Evolutionary conservation across 2,888 invertebrate species (phyloP).

Genomic region (Machimus rusticus): DNA sequence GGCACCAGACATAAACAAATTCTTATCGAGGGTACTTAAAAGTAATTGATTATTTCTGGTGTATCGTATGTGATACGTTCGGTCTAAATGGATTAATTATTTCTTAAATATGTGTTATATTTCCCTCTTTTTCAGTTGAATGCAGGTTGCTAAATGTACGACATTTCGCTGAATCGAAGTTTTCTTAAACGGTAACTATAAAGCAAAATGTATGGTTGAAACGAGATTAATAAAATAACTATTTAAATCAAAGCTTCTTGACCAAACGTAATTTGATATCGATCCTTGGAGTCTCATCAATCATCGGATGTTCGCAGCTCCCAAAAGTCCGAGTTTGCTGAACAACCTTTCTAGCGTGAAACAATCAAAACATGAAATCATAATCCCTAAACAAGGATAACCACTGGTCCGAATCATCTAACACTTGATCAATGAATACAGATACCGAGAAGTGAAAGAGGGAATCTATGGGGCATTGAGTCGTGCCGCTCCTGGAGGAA

Average conservation of each 20-base stretch:
- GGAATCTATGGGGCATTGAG: constrained; percentile 2
- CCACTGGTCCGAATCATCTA: constrained; percentile 36
- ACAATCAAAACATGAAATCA: constrained; percentile 42
- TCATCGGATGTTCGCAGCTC: constrained; percentile 13
- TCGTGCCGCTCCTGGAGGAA: neutral
- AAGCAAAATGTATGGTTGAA: neutral
- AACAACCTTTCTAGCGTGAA: constrained; percentile 34
- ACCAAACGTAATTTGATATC: constrained; percentile 32
- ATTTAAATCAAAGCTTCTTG: constrained; percentile 23
- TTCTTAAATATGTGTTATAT: too few relatives aligned
- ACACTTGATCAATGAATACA: constrained; percentile 32
- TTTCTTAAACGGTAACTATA: neutral
- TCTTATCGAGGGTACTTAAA: too few relatives aligned
- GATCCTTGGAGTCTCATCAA: constrained; percentile 41
- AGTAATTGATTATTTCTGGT: too few relatives aligned
- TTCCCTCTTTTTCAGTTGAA: too few relatives aligned
- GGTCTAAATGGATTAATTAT: too few relatives aligned
- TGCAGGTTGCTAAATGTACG: too few relatives aligned
- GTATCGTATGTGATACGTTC: too few relatives aligned
- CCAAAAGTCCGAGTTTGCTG: constrained; percentile 25
- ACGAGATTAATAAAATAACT: neutral
- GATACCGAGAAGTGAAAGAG: neutral
- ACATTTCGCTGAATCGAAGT: too few relatives aligned
- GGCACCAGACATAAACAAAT: too few relatives aligned
- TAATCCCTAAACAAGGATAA: constrained; percentile 44